Conservation (phyloP, 2,113 vertebrate genomes). For the Prietella phreatophila region DNA sequence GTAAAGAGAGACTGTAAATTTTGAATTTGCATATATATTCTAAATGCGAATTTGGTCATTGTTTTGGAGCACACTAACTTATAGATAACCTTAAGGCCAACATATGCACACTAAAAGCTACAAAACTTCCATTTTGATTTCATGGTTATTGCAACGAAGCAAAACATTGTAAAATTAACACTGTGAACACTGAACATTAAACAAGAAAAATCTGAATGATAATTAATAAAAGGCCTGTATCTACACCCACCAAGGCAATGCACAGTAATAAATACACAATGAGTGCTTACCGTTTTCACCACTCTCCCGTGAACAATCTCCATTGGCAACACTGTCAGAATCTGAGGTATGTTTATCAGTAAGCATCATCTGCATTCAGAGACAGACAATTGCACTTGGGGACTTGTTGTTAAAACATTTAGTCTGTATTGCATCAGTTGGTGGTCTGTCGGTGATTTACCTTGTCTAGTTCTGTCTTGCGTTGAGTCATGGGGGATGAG, state of each 20-base stretch:
- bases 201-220: neutral
- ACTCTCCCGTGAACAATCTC: constrained; percentile 73
- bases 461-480: constrained; percentile 90
- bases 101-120: no score
- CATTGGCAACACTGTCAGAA: constrained; percentile 79
- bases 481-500: constrained; percentile 81
- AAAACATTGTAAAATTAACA: neutral
- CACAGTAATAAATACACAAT: neutral
- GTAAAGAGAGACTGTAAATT: no score
- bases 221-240: neutral
- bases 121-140: no score
- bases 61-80: no score
- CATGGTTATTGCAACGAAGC: neutral
- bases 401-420: neutral
- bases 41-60: no score
- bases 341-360: constrained; percentile 89
- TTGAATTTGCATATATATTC: no score
- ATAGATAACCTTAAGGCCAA: no score
- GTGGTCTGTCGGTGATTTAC: constrained; percentile 63
- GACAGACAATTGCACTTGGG: neutral
- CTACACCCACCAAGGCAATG: neutral
- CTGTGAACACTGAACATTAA: neutral
- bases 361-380: constrained; percentile 76
- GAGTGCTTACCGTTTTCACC: constrained; percentile 76
- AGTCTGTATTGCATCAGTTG: neutral